Conservation (phyloP, 2,797 vertebrate species). For the Pelodytes ibericus region DNA sequence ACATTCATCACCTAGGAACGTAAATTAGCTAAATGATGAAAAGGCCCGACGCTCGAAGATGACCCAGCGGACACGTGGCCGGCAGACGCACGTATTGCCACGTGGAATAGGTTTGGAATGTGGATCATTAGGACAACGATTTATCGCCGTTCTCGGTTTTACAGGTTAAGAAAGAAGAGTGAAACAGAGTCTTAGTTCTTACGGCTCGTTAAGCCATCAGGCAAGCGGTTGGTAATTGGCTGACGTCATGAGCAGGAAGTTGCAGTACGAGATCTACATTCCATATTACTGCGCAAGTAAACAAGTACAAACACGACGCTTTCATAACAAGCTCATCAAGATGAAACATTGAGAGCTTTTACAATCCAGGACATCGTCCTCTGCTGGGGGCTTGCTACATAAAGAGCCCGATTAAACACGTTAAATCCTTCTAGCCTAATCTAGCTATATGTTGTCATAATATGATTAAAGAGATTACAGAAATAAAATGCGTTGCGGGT, state of each 20-base stretch:
- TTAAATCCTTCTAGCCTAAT: no score
- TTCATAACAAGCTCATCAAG: constrained; percentile 23
- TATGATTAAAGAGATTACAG: no score
- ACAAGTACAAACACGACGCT: constrained; percentile 48
- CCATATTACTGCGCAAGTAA: constrained; percentile 26
- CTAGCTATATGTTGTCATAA: no score
- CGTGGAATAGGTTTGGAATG: constrained; percentile 31
- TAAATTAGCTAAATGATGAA: constrained; percentile 26
- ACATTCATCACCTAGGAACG: background rate
- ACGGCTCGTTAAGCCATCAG: constrained; percentile 36
- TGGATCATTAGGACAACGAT: constrained; percentile 1
- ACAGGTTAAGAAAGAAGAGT: constrained; percentile 14
- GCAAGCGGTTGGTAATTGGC: constrained; percentile 20
- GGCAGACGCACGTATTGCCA: constrained; percentile 13
- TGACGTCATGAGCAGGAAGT: constrained; percentile 48
- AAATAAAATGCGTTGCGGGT: no score
- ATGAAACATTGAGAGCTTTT: background rate
- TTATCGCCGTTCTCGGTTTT: constrained; percentile 19
- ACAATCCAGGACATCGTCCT: no score
- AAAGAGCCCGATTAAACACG: no score
- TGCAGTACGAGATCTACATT: constrained; percentile 29
- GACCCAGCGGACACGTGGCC: background rate
- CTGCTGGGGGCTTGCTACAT: no score
- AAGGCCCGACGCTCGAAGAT: background rate
- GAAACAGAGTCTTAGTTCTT: constrained; percentile 24